A percentile compares a stretch with the other conserved stretches of the same genome.
Evolutionary conservation across 2,888 invertebrate species (phyloP).

Genomic region (Tenthredo livida): DNA sequence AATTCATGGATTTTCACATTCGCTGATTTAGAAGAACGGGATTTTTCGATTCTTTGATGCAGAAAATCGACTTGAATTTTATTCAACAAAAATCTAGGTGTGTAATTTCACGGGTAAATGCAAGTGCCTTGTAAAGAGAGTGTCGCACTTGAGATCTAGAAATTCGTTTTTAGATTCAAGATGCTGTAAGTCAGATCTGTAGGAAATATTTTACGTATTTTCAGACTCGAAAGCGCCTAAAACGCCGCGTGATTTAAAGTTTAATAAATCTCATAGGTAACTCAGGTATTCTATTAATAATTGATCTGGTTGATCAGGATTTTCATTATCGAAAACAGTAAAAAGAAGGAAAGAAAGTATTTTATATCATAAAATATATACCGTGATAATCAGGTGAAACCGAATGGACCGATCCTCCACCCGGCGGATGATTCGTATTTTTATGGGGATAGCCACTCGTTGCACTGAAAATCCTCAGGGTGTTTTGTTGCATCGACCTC

Average conservation of each 20-base stretch:
- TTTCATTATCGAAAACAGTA: not conserved
- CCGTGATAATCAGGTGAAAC: too few relatives aligned
- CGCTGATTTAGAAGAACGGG: not conserved
- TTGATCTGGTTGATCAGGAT: not conserved
- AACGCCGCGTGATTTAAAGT: not conserved
- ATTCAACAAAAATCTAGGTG: not conserved
- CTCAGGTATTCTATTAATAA: slow-evolving; percentile 21
- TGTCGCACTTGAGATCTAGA: not conserved
- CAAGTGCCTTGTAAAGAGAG: slow-evolving; percentile 9
- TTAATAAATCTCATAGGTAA: not conserved
- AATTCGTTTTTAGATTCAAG: not conserved
- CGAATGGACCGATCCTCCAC: too few relatives aligned
- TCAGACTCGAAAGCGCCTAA: not conserved
- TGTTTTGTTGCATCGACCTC: too few relatives aligned
- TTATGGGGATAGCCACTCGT: too few relatives aligned
- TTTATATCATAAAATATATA: not conserved
- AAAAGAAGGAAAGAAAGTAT: not conserved
- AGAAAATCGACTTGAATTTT: not conserved
- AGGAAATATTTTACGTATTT: not conserved
- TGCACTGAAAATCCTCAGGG: too few relatives aligned
- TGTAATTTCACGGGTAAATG: not conserved
- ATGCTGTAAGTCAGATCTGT: not conserved
- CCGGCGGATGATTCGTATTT: too few relatives aligned
- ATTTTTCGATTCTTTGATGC: not conserved
- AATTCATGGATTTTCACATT: not conserved